These are phyloP conservation scores for Platanista minor DNA, from an alignment of 2,113 vertebrate species.

Conservation along the genomic window DNA sequence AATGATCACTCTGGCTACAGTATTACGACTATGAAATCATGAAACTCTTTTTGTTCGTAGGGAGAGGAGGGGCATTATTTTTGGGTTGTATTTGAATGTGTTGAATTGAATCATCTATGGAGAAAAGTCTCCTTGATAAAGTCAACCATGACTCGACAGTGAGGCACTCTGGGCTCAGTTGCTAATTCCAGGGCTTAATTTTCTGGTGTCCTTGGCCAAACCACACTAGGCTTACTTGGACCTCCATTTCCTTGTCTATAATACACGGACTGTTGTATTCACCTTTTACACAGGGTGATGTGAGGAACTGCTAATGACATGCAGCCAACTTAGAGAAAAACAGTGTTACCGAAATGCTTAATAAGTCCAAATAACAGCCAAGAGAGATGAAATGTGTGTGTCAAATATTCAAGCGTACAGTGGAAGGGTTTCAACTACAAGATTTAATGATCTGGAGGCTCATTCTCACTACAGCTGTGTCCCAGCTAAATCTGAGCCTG, in stretches of 20 bases:
- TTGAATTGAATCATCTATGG: neutral
- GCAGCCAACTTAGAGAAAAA: neutral
- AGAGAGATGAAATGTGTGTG: slow-evolving; percentile 35
- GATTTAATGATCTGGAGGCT: slow-evolving; percentile 42
- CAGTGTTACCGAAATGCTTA: slow-evolving; percentile 48
- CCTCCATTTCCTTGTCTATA: slow-evolving; percentile 47
- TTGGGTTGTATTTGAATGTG: neutral
- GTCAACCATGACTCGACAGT: slow-evolving; percentile 14
- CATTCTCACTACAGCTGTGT: neutral
- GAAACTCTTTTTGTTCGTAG: neutral
- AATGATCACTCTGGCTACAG: neutral
- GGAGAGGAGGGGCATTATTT: neutral
- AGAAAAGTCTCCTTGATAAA: slow-evolving; percentile 13
- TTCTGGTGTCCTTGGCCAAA: slow-evolving; percentile 32
- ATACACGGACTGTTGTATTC: slow-evolving; percentile 19
- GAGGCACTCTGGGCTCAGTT: neutral
- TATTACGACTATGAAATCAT: neutral
- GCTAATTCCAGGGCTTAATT: neutral
- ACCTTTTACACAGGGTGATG: slow-evolving; percentile 5
- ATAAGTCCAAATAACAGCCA: slow-evolving; percentile 42
- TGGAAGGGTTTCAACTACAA: neutral
- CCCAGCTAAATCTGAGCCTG: neutral
- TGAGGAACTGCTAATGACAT: slow-evolving; percentile 48
- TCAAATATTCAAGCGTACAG: neutral
- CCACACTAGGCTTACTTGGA: neutral